Conservation (phyloP, 2,113 vertebrate genomes). For the Equus przewalskii region DNA sequence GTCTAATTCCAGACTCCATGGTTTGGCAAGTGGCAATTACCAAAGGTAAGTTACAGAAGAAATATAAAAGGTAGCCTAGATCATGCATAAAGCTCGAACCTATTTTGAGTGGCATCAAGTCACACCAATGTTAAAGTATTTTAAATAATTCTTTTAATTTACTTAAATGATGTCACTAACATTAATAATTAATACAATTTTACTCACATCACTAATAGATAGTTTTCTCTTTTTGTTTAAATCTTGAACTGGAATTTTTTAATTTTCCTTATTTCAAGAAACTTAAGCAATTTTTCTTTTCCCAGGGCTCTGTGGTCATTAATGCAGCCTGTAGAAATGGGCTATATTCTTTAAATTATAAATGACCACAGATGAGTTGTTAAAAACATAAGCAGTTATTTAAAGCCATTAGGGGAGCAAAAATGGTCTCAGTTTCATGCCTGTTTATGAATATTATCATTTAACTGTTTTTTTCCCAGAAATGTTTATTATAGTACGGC, state of each 20-base stretch:
- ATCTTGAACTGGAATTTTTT: neutral
- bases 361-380: neutral
- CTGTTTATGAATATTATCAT: constrained; percentile 13
- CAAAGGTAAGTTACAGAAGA: neutral
- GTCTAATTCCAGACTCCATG: neutral
- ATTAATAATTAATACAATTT: constrained; percentile 25
- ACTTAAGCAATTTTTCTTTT: constrained; percentile 13
- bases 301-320: neutral
- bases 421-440: neutral
- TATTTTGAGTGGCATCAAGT: neutral
- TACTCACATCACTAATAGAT: neutral
- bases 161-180: neutral
- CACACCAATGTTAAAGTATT: neutral
- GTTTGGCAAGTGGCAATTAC: neutral
- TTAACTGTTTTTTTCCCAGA: neutral
- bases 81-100: neutral
- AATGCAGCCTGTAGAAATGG: constrained; percentile 1
- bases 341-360: neutral
- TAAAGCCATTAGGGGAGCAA: neutral
- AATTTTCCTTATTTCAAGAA: constrained; percentile 19
- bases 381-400: constrained; percentile 7
- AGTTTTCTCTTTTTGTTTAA: constrained; percentile 39
- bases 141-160: neutral
- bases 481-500: neutral
- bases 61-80: neutral